Base-by-base conservation (phyloP, 1,140 invertebrate species). In the Hydropsyche tenuis region DNA sequence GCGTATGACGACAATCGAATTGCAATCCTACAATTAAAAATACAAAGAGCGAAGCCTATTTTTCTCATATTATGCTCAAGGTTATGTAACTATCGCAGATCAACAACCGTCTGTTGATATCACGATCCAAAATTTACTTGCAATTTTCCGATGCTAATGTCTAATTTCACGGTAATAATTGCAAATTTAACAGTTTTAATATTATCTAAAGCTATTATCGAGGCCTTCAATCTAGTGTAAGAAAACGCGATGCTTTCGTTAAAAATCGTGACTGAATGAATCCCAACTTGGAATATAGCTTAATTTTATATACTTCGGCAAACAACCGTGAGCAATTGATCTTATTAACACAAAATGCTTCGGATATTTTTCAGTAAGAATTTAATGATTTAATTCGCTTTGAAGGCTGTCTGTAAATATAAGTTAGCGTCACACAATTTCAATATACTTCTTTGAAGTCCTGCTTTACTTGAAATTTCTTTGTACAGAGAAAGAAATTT, bases 241-340 rank as follows among this genome's bases (percentile, higher is more conserved):
- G 14, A n/a, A 53, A 53, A 20, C 20, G 48, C 20, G 18, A 18
- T 20, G 48, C 48, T 53, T 53, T 53, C 48, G 48, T 53, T 53
- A 53, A 53, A 53, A 53, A 53, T 53, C 48, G 48, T 53, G 48
- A 53, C 48, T 16, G 16, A 53, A 53, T 53, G 48, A 53, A 53
- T 53, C 20, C 48, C 48, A 16, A 53, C 20, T 53, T 53, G 18
- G 20, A 18, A 6, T n/a, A 48, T 20, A 53, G 9, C 48, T 53
- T 53, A 53, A 53, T 53, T 37, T 37, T 37, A 37, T 37, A 4
- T 3, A 37, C 3, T 9, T 37, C 30, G 30, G 30, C 30, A 37
- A 37, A 37, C 30, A 53, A 53, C 48, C 48, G 20, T 37, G 30
- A 37, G 30, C 48, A 16, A 53, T 53, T 20, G 48, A 53, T 53